A percentile compares a stretch with the other conserved stretches of the same genome.
phyloP scores from a whole-genome alignment of 1,140 invertebrate species.

The Fopius arisanus region DNA sequence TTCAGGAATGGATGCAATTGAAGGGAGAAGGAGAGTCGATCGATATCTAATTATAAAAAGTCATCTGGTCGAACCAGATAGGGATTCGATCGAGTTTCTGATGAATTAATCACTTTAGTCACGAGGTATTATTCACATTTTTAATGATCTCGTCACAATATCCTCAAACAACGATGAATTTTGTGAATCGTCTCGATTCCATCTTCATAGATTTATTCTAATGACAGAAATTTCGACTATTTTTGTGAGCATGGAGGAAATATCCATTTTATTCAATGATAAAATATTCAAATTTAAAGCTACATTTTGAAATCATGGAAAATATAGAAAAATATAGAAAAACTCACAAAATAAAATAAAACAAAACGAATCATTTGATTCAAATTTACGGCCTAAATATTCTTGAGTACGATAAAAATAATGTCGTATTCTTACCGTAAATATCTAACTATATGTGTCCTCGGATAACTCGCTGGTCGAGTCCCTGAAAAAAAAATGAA shows the following conservation, averaged over 20 bases:
- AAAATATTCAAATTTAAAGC: neutral
- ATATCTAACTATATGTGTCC: constrained; percentile 7
- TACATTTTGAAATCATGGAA: neutral
- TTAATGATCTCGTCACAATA: constrained; percentile 9
- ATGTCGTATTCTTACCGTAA: neutral
- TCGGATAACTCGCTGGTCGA: constrained; percentile 51
- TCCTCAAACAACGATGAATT: neutral
- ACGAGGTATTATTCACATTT: constrained; percentile 22
- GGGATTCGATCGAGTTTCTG: constrained; percentile 52
- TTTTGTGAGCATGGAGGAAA: neutral
- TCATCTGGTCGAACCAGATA: constrained; percentile 56
- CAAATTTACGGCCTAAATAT: constrained; percentile 6
- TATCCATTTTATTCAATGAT: neutral
- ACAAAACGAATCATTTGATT: neutral
- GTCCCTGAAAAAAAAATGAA: constrained; percentile 20
- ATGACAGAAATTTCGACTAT: neutral
- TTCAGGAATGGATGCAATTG: too few species aligned
- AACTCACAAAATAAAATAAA: too few species aligned
- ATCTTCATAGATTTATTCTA: neutral
- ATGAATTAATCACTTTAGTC: constrained; percentile 27
- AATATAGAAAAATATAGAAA: too few species aligned
- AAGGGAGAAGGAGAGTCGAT: constrained; percentile 49
- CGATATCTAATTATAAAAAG: constrained; percentile 46
- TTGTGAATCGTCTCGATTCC: neutral
- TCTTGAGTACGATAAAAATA: neutral